Conservation (phyloP, 2,797 vertebrate species). For the Pantherophis vulpinus region DNA sequence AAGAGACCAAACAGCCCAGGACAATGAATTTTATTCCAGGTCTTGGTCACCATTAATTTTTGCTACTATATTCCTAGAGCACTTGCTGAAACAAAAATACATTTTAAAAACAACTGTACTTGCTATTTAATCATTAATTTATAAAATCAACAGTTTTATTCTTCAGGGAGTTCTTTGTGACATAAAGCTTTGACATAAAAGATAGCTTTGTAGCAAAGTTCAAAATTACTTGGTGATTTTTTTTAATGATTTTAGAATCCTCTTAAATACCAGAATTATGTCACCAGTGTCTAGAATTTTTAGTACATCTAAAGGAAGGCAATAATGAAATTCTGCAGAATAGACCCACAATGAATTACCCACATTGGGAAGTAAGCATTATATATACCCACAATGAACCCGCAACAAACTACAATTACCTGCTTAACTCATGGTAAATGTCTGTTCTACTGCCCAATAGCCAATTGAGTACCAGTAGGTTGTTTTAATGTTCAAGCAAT, state of each 20-base stretch:
- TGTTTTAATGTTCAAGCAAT: neutral
- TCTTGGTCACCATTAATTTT: neutral
- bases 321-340: neutral
- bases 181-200: slow-evolving; percentile 7
- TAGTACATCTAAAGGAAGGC: neutral
- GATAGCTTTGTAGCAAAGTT: slow-evolving; percentile 34
- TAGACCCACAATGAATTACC: neutral
- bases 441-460: neutral
- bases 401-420: neutral
- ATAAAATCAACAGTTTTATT: slow-evolving; percentile 18
- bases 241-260: slow-evolving; percentile 26
- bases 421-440: neutral
- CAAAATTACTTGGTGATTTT: neutral
- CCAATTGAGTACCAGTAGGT: neutral
- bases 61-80: neutral
- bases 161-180: slow-evolving; percentile 12
- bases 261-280: neutral
- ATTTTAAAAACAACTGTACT: neutral
- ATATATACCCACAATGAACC: neutral
- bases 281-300: slow-evolving; percentile 14
- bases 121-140: neutral
- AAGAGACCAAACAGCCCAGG: neutral
- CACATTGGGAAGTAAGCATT: too few relatives aligned
- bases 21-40: neutral
- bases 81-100: neutral